Evolutionary conservation across 2,113 vertebrate species (phyloP).

Genomic region (Todiramphus saurophagus): DNA sequence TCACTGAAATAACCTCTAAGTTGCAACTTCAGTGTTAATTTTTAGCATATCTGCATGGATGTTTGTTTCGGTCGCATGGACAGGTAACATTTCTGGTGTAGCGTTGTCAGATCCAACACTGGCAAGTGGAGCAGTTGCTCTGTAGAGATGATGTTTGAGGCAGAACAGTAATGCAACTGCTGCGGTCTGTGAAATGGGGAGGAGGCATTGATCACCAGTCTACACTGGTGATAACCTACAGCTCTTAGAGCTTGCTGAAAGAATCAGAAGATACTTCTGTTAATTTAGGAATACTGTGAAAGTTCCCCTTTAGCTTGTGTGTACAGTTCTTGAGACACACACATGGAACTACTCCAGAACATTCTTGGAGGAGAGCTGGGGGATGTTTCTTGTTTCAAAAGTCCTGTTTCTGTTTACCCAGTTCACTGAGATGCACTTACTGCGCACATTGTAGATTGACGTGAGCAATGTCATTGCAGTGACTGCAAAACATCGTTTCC

Average conservation of each 20-base stretch:
- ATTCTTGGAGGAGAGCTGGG: not conserved
- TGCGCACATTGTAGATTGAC: fast-evolving
- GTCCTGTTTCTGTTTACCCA: not conserved
- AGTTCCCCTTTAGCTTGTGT: not conserved
- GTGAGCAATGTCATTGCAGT: not conserved
- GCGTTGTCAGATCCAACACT: not conserved
- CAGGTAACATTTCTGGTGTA: not conserved
- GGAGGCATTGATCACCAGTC: not conserved
- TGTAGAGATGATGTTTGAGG: not conserved
- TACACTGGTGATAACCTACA: not conserved
- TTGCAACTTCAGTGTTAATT: not conserved
- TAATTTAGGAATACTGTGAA: not conserved
- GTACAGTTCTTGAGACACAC: not conserved
- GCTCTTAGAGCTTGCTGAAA: not conserved
- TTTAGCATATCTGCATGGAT: not conserved
- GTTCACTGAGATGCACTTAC: not conserved
- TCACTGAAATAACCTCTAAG: not conserved
- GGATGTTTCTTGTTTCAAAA: not conserved
- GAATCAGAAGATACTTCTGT: no score
- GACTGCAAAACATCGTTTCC: not conserved
- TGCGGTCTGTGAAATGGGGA: not conserved
- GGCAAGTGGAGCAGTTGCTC: not conserved
- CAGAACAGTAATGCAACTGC: not conserved
- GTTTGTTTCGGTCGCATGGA: not conserved
- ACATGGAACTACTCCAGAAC: not conserved